phyloP scores from a whole-genome alignment of 2,797 vertebrate species.

The Chelmon rostratus region DNA sequence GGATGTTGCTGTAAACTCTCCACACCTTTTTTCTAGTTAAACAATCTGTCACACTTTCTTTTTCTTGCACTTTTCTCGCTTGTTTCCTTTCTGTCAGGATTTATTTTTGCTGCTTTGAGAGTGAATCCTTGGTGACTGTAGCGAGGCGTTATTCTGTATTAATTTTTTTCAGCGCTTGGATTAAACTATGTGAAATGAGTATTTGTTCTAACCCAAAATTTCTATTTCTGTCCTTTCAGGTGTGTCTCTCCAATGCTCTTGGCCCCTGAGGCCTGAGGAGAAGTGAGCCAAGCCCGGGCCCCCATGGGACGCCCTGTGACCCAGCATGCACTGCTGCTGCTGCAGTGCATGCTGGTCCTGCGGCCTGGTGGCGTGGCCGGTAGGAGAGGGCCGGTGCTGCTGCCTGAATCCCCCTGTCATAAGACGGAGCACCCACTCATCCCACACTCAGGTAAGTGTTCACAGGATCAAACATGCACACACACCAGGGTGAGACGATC shows the following conservation, averaged over 20 bases:
- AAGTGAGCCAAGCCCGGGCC: conserved; percentile 80
- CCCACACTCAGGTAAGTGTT: conserved; percentile 90
- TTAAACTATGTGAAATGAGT: conserved; percentile 49
- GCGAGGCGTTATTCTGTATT: conserved; percentile 5
- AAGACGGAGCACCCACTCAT: conserved; percentile 91
- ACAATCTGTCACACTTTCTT: conserved; percentile 45
- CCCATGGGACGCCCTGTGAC: conserved; percentile 85
- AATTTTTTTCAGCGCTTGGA: conserved; percentile 31
- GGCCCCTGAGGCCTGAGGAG: conserved; percentile 86
- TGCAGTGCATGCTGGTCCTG: conserved; percentile 89
- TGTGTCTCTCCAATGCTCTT: conserved; percentile 85
- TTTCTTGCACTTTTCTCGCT: conserved; percentile 31
- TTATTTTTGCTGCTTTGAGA: conserved; percentile 47
- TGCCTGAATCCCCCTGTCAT: conserved; percentile 88
- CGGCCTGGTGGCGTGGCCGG: conserved; percentile 73
- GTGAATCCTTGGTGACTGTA: conserved; percentile 33
- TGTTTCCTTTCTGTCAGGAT: conserved; percentile 43
- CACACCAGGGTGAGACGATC: neutral
- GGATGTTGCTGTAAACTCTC: conserved; percentile 49
- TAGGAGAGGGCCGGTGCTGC: conserved; percentile 80
- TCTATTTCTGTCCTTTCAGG: conserved; percentile 77
- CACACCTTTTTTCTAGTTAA: neutral
- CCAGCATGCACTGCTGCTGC: conserved; percentile 87
- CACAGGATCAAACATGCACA: conserved; percentile 4
- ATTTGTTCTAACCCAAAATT: too few species aligned